Percentiles rank a stretch among this genome's conserved stretches.
phyloP scores from a whole-genome alignment of 2,888 invertebrate genomes.

The Parnassius glacialis region DNA sequence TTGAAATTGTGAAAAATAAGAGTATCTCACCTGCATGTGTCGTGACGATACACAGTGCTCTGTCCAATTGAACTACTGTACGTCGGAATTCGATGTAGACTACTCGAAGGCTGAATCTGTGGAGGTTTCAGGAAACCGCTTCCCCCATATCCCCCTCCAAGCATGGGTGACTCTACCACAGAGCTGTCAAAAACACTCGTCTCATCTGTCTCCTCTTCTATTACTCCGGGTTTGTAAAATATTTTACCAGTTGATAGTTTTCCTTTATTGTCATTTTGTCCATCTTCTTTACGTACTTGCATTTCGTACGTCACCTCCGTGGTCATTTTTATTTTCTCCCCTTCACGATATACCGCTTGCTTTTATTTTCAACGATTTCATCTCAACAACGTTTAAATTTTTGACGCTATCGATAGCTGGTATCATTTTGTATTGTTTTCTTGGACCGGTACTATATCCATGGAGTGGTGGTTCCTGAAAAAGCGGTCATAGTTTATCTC shows the following conservation, averaged over 20 bases:
- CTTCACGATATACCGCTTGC: conserved; percentile 50
- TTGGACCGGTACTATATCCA: neutral
- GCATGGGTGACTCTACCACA: conserved; percentile 68
- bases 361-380: conserved; percentile 25
- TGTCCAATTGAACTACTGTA: conserved; percentile 82
- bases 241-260: conserved; percentile 68
- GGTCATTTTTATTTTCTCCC: conserved; percentile 39
- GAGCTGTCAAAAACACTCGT: conserved; percentile 74
- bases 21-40: conserved; percentile 75
- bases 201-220: conserved; percentile 72
- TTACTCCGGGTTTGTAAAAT: conserved; percentile 72
- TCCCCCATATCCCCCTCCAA: conserved; percentile 51
- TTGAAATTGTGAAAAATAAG: neutral
- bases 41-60: conserved; percentile 77
- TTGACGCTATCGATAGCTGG: neutral
- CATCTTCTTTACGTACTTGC: conserved; percentile 55
- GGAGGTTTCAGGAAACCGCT: conserved; percentile 55
- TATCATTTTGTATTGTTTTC: conserved; percentile 14
- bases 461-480: conserved; percentile 15
- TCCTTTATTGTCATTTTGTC: conserved; percentile 40
- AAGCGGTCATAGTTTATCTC: neutral
- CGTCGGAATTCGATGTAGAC: conserved; percentile 81
- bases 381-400: conserved; percentile 6
- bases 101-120: conserved; percentile 63
- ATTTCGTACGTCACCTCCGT: conserved; percentile 63